These are phyloP conservation scores for Falcaria lacertinaria DNA, from an alignment of 2,888 invertebrate genomes.

Conservation along the genomic window DNA sequence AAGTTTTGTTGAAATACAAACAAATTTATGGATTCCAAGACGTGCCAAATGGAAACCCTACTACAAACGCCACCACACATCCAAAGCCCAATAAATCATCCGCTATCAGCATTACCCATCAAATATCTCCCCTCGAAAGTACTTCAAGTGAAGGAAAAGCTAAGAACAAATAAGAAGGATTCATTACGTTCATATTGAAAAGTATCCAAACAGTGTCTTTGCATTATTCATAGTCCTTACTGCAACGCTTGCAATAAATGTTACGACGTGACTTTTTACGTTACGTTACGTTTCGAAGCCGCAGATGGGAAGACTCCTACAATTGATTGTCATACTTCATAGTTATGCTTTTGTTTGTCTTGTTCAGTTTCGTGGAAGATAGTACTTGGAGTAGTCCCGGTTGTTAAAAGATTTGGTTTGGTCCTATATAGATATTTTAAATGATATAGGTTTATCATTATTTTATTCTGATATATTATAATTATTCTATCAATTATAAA, in stretches of 20 bases:
- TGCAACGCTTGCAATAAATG: constrained; percentile 3
- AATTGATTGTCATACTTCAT: background rate
- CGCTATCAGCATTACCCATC: background rate
- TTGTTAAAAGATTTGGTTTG: too few relatives aligned
- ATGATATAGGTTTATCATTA: too few relatives aligned
- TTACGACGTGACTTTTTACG: background rate
- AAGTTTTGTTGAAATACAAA: too few relatives aligned
- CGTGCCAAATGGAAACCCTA: too few relatives aligned
- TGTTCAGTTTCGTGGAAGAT: too few relatives aligned
- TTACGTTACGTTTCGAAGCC: background rate
- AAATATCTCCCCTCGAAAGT: background rate
- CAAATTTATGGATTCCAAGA: too few relatives aligned
- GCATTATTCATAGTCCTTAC: constrained; percentile 14
- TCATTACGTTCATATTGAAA: constrained; percentile 27
- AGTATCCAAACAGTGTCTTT: constrained; percentile 20
- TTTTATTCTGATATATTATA: too few relatives aligned
- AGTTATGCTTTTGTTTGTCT: background rate
- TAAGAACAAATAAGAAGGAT: constrained; percentile 15
- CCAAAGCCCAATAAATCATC: background rate
- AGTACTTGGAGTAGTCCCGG: too few relatives aligned
- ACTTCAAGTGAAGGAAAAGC: background rate
- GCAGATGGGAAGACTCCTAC: background rate
- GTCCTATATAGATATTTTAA: too few relatives aligned
- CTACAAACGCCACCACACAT: too few relatives aligned
- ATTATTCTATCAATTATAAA: too few relatives aligned